A percentile compares a stretch with the other conserved stretches of the same genome.
Conservation (phyloP, 1,140 invertebrate species). For the Lucilia sericata region DNA sequence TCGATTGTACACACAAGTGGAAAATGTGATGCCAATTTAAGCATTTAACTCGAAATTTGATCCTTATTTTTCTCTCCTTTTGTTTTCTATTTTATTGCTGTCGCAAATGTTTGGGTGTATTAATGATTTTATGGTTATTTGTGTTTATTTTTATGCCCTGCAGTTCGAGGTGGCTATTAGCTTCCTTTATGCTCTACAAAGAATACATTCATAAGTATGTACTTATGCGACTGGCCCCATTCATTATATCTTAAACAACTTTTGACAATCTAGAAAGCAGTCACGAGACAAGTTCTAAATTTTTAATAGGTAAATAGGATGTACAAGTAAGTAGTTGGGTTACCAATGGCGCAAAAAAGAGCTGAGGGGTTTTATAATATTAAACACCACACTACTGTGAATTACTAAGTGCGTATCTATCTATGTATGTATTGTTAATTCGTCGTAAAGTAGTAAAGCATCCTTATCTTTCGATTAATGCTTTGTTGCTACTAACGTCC, state of each 20-base stretch:
- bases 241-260: no score
- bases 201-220: no score
- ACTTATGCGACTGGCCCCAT: no score
- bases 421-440: neutral
- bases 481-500: neutral
- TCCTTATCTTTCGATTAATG: conserved; percentile 40
- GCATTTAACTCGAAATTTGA: conserved; percentile 26
- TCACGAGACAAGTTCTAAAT: no score
- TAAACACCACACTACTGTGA: neutral
- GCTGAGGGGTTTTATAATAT: no score
- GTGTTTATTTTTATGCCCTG: neutral
- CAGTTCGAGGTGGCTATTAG: no score
- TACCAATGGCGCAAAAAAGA: no score
- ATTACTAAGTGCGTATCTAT: neutral
- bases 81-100: conserved; percentile 21
- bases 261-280: no score
- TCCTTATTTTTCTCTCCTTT: conserved; percentile 8
- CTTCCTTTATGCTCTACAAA: no score
- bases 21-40: conserved; percentile 12
- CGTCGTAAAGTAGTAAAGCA: conserved; percentile 22
- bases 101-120: neutral
- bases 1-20: neutral
- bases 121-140: conserved; percentile 36
- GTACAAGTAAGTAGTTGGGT: no score
- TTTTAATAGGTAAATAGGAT: no score